Conservation (phyloP, 2,113 vertebrate species). For the Hippocampus mohnikei region DNA sequence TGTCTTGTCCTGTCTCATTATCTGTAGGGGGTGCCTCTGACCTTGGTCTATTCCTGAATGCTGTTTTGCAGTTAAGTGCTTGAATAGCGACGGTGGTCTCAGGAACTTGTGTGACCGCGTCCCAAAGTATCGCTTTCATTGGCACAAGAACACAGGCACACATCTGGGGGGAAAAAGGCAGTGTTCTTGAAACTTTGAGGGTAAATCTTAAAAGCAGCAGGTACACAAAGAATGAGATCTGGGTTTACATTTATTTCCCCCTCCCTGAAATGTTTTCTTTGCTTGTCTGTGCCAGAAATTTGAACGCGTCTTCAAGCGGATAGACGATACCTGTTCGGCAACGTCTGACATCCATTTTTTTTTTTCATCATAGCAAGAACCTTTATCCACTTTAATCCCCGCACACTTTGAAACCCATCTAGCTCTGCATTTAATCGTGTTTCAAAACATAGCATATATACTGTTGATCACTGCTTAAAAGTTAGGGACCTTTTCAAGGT, state of each 20-base stretch:
- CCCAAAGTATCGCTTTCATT: slow-evolving; percentile 54
- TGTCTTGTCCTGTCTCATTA: slow-evolving; percentile 37
- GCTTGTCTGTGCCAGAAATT: slow-evolving; percentile 38
- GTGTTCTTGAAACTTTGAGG: slow-evolving; percentile 41
- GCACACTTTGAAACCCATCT: slow-evolving; percentile 10
- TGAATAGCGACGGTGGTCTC: slow-evolving; percentile 42
- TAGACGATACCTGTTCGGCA: slow-evolving; percentile 15
- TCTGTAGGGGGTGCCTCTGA: slow-evolving; percentile 44
- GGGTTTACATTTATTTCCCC: slow-evolving; percentile 35
- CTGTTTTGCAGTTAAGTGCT: slow-evolving; percentile 31
- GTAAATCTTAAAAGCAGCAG: slow-evolving; percentile 71
- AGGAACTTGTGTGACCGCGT: slow-evolving; percentile 40
- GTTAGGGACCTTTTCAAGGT: slow-evolving; percentile 18
- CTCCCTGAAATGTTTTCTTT: slow-evolving; percentile 52
- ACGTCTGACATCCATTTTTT: slow-evolving; percentile 4
- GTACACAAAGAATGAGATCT: slow-evolving; percentile 58
- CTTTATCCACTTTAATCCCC: slow-evolving; percentile 6
- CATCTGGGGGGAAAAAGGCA: slow-evolving; percentile 64
- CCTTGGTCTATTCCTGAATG: slow-evolving; percentile 36
- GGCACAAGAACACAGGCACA: slow-evolving; percentile 48
- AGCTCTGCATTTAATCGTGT: neutral
- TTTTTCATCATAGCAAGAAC: slow-evolving; percentile 1
- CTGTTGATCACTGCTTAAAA: slow-evolving; percentile 34
- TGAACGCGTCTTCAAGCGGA: slow-evolving; percentile 38
- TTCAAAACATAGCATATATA: slow-evolving; percentile 22